A percentile compares a stretch with the other conserved stretches of the same genome.
Conservation (phyloP, 1,140 invertebrate species). For the Belonocnema kinseyi region DNA sequence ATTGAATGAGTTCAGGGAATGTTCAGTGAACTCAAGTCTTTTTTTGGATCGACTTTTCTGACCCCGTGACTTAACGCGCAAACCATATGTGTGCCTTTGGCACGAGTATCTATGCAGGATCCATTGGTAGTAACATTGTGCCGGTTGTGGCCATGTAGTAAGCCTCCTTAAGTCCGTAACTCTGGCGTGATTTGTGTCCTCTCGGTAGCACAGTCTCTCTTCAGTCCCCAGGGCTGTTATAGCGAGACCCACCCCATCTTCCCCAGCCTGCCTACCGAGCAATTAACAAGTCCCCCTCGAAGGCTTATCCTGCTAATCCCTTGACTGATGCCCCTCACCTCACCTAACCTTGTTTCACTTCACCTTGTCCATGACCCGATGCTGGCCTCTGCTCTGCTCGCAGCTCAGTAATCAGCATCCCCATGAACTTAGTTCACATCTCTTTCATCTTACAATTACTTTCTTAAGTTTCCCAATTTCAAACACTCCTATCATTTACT, state of each 20-base stretch:
- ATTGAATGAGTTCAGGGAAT: too few species aligned
- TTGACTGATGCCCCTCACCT: slow-evolving; percentile 65
- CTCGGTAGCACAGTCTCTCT: slow-evolving; percentile 44
- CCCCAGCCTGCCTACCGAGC: slow-evolving; percentile 55
- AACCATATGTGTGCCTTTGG: slow-evolving; percentile 33
- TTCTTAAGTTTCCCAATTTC: not conserved
- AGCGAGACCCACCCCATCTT: slow-evolving; percentile 34
- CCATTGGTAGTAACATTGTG: slow-evolving; percentile 50
- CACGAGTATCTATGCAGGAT: slow-evolving; percentile 47
- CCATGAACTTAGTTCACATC: not conserved
- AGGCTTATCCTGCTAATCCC: slow-evolving; percentile 69
- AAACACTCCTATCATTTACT: too few species aligned
- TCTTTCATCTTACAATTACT: not conserved
- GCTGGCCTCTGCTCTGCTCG: slow-evolving; percentile 34
- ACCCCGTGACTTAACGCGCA: not conserved
- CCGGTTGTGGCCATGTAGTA: slow-evolving; percentile 58
- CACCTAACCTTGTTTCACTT: slow-evolving; percentile 45
- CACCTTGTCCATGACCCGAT: slow-evolving; percentile 56
- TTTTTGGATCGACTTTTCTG: slow-evolving; percentile 13
- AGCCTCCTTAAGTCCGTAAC: slow-evolving; percentile 70
- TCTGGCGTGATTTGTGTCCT: slow-evolving; percentile 68
- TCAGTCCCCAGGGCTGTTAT: slow-evolving; percentile 20
- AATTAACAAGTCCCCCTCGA: slow-evolving; percentile 71
- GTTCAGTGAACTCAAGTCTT: not conserved
- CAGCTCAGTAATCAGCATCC: not conserved